These are phyloP conservation scores for Bilobella aurantiaca DNA, from an alignment of 1,140 invertebrate genomes.

Conservation along the genomic window DNA sequence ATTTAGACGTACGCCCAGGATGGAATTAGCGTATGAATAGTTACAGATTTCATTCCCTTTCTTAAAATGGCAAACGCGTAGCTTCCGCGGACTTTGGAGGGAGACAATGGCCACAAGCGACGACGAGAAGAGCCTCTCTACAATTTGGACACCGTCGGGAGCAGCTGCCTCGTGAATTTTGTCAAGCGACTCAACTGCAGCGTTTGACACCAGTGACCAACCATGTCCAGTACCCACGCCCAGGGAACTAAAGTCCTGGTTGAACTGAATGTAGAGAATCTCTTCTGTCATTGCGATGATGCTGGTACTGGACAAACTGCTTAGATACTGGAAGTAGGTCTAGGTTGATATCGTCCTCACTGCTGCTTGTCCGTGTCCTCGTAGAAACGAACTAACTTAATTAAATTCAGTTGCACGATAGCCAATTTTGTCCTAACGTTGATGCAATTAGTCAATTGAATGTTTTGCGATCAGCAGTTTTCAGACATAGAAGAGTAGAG, in stretches of 20 bases:
- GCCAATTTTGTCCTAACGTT: background rate
- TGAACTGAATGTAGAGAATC: constrained; percentile 32
- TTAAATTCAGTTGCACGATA: no score
- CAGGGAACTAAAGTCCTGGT: constrained; percentile 34
- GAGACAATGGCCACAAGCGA: constrained; percentile 92
- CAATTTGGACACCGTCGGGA: constrained; percentile 79
- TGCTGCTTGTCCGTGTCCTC: no score
- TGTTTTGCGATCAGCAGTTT: no score
- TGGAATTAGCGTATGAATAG: constrained; percentile 95
- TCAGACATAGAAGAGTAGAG: no score
- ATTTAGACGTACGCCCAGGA: constrained; percentile 91
- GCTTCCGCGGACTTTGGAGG: constrained; percentile 76
- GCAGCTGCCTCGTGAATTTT: constrained; percentile 43
- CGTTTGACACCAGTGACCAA: constrained; percentile 28
- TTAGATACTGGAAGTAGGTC: no score
- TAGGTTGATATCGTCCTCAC: no score
- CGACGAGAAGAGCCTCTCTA: constrained; percentile 92
- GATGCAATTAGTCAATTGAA: no score
- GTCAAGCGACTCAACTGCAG: constrained; percentile 25
- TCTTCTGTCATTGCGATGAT: constrained; percentile 23
- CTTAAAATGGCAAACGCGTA: constrained; percentile 95
- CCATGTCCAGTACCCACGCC: constrained; percentile 31
- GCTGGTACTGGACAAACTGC: no score
- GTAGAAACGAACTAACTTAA: no score
- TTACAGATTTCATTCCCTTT: constrained; percentile 98